These are phyloP conservation scores for Andrena praecox DNA, from an alignment of 2,888 invertebrate species.

Conservation along the genomic window DNA sequence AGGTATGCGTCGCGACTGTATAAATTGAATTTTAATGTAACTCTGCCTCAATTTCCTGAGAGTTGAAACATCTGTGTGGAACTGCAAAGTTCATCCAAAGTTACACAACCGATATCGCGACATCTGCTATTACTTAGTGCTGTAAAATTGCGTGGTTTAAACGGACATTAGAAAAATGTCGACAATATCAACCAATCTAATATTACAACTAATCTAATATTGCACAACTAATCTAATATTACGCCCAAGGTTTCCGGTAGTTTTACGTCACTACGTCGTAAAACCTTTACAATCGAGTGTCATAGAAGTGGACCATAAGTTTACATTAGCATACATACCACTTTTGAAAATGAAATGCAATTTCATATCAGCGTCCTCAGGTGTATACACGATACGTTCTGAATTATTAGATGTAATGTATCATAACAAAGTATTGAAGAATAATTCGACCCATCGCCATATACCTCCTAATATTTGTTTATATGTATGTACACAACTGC, in stretches of 20 bases:
- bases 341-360: background rate
- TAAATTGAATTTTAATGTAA: background rate
- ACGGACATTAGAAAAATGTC: background rate
- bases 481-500: too few species aligned
- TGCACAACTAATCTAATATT: background rate
- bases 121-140: background rate
- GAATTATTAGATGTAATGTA: too few species aligned
- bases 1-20: too few species aligned
- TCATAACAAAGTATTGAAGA: background rate
- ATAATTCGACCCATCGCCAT: background rate
- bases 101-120: background rate
- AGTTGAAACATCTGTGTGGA: background rate
- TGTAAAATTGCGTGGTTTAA: background rate
- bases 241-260: background rate
- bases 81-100: conserved; percentile 6
- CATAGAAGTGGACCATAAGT: background rate
- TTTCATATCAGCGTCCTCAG: background rate
- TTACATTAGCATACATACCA: conserved; percentile 5
- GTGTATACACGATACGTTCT: background rate
- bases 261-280: background rate
- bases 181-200: background rate
- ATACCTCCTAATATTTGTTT: too few species aligned
- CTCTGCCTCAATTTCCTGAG: background rate
- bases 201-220: too few species aligned
- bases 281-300: background rate